phyloP scores from a whole-genome alignment of 2,888 invertebrate species.

The Emmelina monodactyla region DNA sequence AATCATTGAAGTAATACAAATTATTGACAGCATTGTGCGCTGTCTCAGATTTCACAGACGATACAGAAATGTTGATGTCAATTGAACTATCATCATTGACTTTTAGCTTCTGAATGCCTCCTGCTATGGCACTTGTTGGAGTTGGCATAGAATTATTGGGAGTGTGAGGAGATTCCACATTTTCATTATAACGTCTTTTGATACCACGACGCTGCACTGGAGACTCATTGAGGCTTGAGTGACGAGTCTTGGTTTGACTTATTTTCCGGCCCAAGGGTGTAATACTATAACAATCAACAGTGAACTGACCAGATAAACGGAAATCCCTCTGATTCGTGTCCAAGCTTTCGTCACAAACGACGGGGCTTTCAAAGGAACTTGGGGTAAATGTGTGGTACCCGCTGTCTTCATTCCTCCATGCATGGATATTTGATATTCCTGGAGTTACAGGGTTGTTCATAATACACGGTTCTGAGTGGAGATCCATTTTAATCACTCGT shows the following conservation, averaged over 20 bases:
- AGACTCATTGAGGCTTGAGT: conserved; percentile 23
- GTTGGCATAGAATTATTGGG: conserved; percentile 29
- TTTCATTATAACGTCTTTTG: conserved; percentile 39
- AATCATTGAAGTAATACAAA: conserved; percentile 20
- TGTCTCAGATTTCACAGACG: conserved; percentile 11
- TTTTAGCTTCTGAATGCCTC: conserved; percentile 41
- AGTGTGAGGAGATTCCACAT: conserved; percentile 22
- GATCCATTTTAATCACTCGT: conserved; percentile 32
- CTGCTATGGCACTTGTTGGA: conserved; percentile 48
- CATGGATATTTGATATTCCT: conserved; percentile 27
- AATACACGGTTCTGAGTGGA: conserved; percentile 25
- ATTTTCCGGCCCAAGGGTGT: conserved; percentile 21
- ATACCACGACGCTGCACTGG: conserved; percentile 33
- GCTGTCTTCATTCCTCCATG: conserved; percentile 48
- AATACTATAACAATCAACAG: conserved; percentile 23
- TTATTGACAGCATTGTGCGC: conserved; percentile 13
- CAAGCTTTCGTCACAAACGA: conserved; percentile 32
- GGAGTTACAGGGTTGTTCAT: conserved; percentile 28
- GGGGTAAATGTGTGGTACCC: conserved; percentile 54
- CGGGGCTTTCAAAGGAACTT: conserved; percentile 39
- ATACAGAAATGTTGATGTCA: conserved; percentile 9
- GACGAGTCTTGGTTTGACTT: conserved; percentile 11
- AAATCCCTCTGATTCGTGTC: conserved; percentile 26
- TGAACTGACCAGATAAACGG: conserved; percentile 27
- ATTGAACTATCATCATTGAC: conserved; percentile 31